A percentile compares a stretch with the other conserved stretches of the same genome.
phyloP scores from a whole-genome alignment of 2,113 vertebrate genomes.

The Conger conger region DNA sequence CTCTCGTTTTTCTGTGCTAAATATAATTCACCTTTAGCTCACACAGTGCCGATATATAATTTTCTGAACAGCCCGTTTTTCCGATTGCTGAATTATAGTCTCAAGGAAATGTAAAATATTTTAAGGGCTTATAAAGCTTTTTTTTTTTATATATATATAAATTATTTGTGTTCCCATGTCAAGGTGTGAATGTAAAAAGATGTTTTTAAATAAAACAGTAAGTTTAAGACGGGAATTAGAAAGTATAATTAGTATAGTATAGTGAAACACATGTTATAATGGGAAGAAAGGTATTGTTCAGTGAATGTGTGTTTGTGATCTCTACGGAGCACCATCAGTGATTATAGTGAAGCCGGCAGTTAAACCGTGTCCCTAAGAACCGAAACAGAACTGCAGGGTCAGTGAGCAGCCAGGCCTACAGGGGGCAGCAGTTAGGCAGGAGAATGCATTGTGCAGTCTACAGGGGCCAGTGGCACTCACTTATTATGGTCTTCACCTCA shows the following conservation, averaged over 20 bases:
- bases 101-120: not conserved
- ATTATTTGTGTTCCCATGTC: not conserved
- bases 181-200: not conserved
- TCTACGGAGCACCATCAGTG: not conserved
- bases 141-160: not conserved
- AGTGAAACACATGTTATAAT: not conserved
- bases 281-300: no score
- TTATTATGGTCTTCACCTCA: not conserved
- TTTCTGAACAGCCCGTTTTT: not conserved
- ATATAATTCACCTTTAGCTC: not conserved
- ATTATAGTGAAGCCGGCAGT: not conserved
- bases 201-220: not conserved
- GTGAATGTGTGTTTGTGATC: not conserved
- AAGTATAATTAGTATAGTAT: not conserved
- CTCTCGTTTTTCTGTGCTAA: not conserved
- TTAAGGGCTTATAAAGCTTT: not conserved
- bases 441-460: not conserved
- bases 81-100: not conserved
- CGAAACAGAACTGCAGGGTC: not conserved
- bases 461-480: not conserved
- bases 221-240: not conserved
- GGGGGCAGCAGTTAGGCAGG: not conserved
- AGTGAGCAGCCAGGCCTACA: slow-evolving; percentile 1
- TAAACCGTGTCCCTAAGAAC: not conserved
- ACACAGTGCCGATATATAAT: not conserved